Evolutionary conservation across 2,888 invertebrate species (phyloP), one percentile per base, ranked within the genome.

Genomic region (Tenthredo livida): DNA sequence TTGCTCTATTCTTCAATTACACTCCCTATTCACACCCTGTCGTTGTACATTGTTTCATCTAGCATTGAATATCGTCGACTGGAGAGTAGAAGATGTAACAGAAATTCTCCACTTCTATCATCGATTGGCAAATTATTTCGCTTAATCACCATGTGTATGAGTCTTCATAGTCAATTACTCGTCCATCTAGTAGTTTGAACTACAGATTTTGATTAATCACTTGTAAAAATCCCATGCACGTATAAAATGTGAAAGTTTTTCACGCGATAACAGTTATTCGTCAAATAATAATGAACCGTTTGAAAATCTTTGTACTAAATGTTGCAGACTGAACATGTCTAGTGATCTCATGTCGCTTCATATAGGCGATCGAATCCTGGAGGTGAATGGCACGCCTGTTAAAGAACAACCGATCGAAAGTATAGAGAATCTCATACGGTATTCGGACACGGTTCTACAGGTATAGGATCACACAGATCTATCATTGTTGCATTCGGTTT

Each of bases 301-400:
- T 67, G 15, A 47, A 43, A 47, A 83, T 67, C 12, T 67, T 43
- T 67, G 12, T 15, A 67, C 43, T 5, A 43, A 40, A 67, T 84
- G 70, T 92, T 94, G 54, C 93, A 98, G 98, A 93, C 95, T 98
- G 90, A 97, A 97, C 91, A 96, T 97, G 85, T 96, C 97, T 89
- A 96, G 96, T 89, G 97, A 97, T 88, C 94, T 97, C 85, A 96
- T 97, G 95, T 96, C 97, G 10, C 94, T 98, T 84, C 98, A 97
- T 92, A 96, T 98, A 89, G 98, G 98, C n/a, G 98, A 98, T 94
- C 95, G 96, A 90, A 98, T 99, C 88, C 94, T 98, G 87, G 98
- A 98, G 94, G 97, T 98, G 78, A 98, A 98, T 94, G 98, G 98
- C 2, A 96, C 97, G 0, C 97, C 98, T 0, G 97, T 98, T 0